Evolutionary conservation across 2,888 invertebrate genomes (phyloP), one percentile per base, ranked within the genome.

Genomic region (Rhimphoctona megacephalus): DNA sequence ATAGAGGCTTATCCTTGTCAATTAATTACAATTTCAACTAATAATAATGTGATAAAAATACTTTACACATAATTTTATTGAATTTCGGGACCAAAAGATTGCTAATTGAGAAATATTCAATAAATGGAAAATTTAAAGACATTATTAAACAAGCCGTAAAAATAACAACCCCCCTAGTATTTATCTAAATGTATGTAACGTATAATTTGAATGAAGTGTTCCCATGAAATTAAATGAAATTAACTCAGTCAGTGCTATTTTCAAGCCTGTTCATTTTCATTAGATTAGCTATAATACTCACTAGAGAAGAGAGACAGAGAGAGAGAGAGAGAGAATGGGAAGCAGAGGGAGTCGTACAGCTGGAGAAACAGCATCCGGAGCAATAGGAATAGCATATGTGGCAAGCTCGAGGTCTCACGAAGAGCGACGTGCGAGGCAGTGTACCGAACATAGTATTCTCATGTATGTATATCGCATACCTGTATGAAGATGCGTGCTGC

Each of bases 221-320:
- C 90, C 90, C 92, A 91, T 91, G 91, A 92, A 92, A 92, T 92
- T 91, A 90, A 93, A 92, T 92, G 90, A 92, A 92, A 92, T 90
- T 90, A 92, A 91, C 90, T 91, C 91, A 87, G 88, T 90, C 91
- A 88, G 88, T 89, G 89, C 89, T 89, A 90, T 92, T 92, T 90
- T 91, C 91, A 88, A 90, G 89, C 88, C 90, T 89, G 90, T 92
- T 91, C 90, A 90, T 91, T 92, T 92, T 92, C 91, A 92, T 92
- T 92, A 91, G 89, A 87, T 89, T 91, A 90, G 90, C 89, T 88
- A 82, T 89, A 66, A 74, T 66, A 90, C 89, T 89, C 89, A 87
- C 39, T 17, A 33, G n/a, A 76, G 25, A 9, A 33, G 54, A 36
- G 36, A 36, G 39, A 39, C 8, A 39, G 43, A 43, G 43, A 43